Evolutionary conservation across 2,888 invertebrate genomes (phyloP), one percentile per base, ranked within the genome.

Genomic region (Caenorhabditis afra): DNA sequence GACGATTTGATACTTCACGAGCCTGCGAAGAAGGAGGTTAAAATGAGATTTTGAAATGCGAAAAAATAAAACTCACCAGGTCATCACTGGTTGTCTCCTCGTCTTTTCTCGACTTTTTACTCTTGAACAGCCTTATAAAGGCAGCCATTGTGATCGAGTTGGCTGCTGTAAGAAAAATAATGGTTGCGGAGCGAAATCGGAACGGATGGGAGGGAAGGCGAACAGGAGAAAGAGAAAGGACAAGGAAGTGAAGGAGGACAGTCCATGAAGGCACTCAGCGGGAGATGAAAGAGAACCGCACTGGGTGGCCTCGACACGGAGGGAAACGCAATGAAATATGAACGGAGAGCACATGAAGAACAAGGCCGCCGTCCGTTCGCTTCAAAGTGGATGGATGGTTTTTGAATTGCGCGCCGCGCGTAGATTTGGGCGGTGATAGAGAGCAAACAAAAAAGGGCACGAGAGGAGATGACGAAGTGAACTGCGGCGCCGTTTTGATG

Each of bases 1-100:
- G 62, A 5, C 79, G 73, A 22, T 73, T 78, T n/a, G 68, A 70
- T 14, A 76, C 50, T 14, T 80, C 79, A 11, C 76, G 71, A 16
- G 66, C 68, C 81, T 78, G 49, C n/a, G 50, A 76, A 75, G 45
- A 23, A 16, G 37, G n/a, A 8, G 3, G 22, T 37, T 4, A 16
- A 37, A 8, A 5, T 37, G 8, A n/a, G 55, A 35, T 12, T 23
- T 37, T 37, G n/a, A 10, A 23, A 23, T 23, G 11, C 5, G 37
- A 41, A 14, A 41, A 29, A 3, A 29, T 5, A 7, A 29, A 29
- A 52, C 62, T 55, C 12, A 73, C 73, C 66, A 75, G 55, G 14
- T 75, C 75, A 29, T 75, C 75, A n/a, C 59, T 61, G 8, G 66
- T 59, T 14, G 62, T 62, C 3, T 68, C 50, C 12, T 76, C 68